Conservation (phyloP, 2,113 vertebrate genomes). For the Microtus richardsoni region DNA sequence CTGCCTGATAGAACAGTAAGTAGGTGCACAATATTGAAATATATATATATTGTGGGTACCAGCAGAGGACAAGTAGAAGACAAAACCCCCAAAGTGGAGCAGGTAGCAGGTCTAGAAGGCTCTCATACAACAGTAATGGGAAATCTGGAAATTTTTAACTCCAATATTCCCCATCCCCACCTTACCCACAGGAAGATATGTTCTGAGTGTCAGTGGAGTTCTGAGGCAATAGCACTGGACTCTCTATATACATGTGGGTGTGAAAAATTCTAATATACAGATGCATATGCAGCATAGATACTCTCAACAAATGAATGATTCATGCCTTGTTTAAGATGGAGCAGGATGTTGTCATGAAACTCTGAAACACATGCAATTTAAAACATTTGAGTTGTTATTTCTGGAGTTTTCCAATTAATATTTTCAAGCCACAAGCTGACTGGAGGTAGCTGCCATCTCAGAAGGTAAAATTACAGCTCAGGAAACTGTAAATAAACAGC, state of each 20-base stretch:
- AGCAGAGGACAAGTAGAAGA: background rate
- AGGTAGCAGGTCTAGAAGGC: background rate
- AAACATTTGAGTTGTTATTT: background rate
- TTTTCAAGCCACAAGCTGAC: background rate
- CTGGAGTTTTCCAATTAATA: background rate
- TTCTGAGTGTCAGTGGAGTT: background rate
- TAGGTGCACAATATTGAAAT: background rate
- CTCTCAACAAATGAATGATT: background rate
- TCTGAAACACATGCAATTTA: background rate
- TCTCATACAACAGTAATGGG: background rate
- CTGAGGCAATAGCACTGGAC: background rate
- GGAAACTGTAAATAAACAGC: background rate
- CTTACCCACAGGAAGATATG: background rate
- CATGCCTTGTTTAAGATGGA: background rate
- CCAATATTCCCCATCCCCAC: background rate
- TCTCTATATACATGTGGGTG: background rate
- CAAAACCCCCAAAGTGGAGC: background rate
- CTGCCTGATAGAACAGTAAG: background rate
- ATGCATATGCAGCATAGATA: background rate
- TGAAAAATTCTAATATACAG: background rate
- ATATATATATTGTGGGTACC: background rate
- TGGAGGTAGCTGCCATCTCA: background rate
- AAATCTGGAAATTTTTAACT: conserved; percentile 11
- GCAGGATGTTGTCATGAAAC: background rate
- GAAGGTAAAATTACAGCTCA: background rate